Base-by-base conservation (phyloP, 2,888 invertebrate species). In the Schizaphis graminum region DNA sequence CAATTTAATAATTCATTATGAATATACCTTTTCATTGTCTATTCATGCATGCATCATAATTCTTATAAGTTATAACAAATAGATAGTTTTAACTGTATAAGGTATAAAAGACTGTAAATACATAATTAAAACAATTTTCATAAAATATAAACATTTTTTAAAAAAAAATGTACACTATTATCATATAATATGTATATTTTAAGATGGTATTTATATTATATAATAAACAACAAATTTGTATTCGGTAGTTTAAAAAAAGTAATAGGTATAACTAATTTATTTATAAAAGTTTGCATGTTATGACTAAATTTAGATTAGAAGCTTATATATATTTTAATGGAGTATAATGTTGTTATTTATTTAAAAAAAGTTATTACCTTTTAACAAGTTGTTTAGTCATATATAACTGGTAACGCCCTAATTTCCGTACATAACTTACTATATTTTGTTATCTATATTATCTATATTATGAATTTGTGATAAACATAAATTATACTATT, bases 241-340 rank as follows among this genome's bases (percentile, higher is more conserved):
- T 44, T 77, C 44, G 44, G 77, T 88, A 67, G 41, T 88, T 92
- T 84, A 35, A 77, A 91, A 56, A 86, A 67, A 7, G 61, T 53
- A 47, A 61, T 89, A 90, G 24, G 26, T 35, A 77, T 41, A 47
- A 53, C 67, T 67, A 88, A 67, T 67, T 89, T 93, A 89, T 88
- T 88, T 87, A 77, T 77, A 77, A 89, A 93, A 89, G 88, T 93
- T 93, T 77, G 88, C 92, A 93, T 93, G 88, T 93, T 77, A 89
- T 26, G 77, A 89, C 89, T 89, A 56, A 89, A 93, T 93, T 89
- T 89, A 89, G 56, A 93, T 93, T 89, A 93, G 53, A 92, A 93
- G 53, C 53, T 89, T 56, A 77, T 8, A 26, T 77, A 86, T 86
- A 44, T 44, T 77, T 92, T 89, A 88, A 89, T 88, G 53, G 77